Evolutionary conservation across 2,113 vertebrate genomes (phyloP), one percentile per base, ranked within the genome.

Genomic region (western clawed frog (Xenopus tropicalis)): DNA sequence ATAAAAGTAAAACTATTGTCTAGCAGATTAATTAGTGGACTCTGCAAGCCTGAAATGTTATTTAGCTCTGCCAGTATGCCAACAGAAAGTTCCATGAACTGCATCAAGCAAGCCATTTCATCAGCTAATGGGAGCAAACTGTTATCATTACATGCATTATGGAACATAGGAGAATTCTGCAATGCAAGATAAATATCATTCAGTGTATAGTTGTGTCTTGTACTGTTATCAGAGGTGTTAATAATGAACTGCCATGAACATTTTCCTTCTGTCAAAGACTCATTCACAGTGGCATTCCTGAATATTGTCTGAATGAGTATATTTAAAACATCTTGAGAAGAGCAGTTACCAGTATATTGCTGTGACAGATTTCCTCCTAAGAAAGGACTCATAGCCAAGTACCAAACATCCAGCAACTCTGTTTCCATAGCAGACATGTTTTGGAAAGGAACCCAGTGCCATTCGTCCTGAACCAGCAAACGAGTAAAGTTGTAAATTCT

Each of bases 241-340:
- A 77, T 70, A 44, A 73, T 71, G 48, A 87, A 77, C 64, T 83
- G 79, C 21, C 66, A 4, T 43, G 78, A 61, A 66, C 86, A 87
- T 67, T 78, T 70, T 42, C 69, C 81, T 23, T 21, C 11, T 0
- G 8, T 70, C 25, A 83, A 37, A 37, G 81, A 58, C 25, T 83
- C 58, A 0, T 57, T 69, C 0, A 81, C 21, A 63, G 78, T 75
- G 70, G 22, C 1, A 22, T 86, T 83, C 76, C 79, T 79, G 80
- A 85, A 83, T 14, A 88, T 74, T 69, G 75, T 44, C 75, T 79
- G 64, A 13, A 85, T 57, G 0, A 72, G 51, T 13, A 81, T 0
- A 0, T 42, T 66, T 3, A 86, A 54, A 25, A 77, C 1, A 0
- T 82, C 73, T 13, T 25, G 7, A 7, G 62, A 48, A 3, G 72